A percentile compares a stretch with the other conserved stretches of the same genome.
phyloP scores from a whole-genome alignment of 2,888 invertebrate species.

The Auanema freiburgensis region DNA sequence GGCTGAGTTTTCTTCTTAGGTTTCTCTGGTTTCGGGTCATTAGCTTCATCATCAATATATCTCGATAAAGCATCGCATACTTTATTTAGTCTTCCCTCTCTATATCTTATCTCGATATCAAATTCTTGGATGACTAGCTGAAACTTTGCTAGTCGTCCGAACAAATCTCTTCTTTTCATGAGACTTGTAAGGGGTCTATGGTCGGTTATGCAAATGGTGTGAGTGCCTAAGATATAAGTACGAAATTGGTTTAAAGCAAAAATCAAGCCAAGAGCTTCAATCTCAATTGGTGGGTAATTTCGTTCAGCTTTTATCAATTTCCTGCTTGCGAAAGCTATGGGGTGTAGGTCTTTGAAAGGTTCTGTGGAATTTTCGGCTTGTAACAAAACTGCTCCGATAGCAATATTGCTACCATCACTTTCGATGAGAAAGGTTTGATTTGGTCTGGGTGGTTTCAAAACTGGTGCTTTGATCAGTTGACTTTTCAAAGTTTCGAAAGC shows the following conservation, averaged over 20 bases:
- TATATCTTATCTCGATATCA: conserved; percentile 32
- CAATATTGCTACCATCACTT: conserved; percentile 26
- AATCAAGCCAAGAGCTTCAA: conserved; percentile 25
- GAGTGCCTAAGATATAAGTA: conserved; percentile 24
- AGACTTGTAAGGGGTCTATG: conserved; percentile 24
- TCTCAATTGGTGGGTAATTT: conserved; percentile 24
- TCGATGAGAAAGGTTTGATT: conserved; percentile 24
- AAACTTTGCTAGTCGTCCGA: conserved; percentile 23
- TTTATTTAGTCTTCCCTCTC: conserved; percentile 32
- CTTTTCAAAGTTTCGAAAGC: conserved; percentile 28
- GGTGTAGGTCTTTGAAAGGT: conserved; percentile 25
- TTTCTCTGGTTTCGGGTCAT: conserved; percentile 11
- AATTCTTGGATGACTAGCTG: conserved; percentile 23
- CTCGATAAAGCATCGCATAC: conserved; percentile 34
- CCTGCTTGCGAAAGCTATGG: conserved; percentile 25
- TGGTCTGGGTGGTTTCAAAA: conserved; percentile 18
- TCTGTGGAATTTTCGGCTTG: conserved; percentile 20
- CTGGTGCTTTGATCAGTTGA: conserved; percentile 21
- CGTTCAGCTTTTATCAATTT: conserved; percentile 22
- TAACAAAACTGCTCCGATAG: conserved; percentile 25
- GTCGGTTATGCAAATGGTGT: conserved; percentile 20
- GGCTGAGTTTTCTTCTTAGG: neutral
- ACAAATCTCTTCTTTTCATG: conserved; percentile 17
- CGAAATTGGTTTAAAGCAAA: conserved; percentile 23
- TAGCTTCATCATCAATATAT: conserved; percentile 16